Conservation (phyloP, 2,888 invertebrate species). For the Oxytorus armatus region DNA sequence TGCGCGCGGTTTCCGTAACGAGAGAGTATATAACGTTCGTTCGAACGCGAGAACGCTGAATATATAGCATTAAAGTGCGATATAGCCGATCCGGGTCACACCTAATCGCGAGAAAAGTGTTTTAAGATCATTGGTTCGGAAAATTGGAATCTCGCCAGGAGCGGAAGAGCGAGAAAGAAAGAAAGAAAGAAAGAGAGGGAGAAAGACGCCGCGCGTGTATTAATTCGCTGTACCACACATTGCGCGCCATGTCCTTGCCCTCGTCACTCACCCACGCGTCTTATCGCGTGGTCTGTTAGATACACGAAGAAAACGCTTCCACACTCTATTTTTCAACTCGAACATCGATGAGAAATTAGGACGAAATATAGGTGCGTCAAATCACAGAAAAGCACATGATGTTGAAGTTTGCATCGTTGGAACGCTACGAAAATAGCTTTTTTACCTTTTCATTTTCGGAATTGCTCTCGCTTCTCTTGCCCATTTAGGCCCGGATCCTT, state of each 20-base stretch:
- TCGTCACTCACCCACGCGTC: constrained; percentile 25
- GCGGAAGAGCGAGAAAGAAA: constrained; percentile 29
- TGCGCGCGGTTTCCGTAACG: constrained; percentile 57
- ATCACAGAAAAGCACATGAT: too few relatives aligned
- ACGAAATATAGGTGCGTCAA: too few relatives aligned
- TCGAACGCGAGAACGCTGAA: constrained; percentile 11
- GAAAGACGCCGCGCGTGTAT: constrained; percentile 30
- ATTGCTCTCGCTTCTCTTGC: too few relatives aligned
- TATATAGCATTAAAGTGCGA: neutral
- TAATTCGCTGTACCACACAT: constrained; percentile 26
- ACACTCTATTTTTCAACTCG: too few relatives aligned
- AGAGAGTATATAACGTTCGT: constrained; percentile 22
- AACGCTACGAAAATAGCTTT: too few relatives aligned
- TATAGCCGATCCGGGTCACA: constrained; percentile 64
- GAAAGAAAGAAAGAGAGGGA: too few relatives aligned
- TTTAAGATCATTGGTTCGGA: constrained; percentile 71
- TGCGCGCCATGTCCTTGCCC: constrained; percentile 57
- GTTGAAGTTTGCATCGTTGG: too few relatives aligned
- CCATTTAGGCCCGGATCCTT: too few relatives aligned
- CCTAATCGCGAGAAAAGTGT: constrained; percentile 70
- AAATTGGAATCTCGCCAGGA: constrained; percentile 69
- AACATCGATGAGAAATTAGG: too few relatives aligned
- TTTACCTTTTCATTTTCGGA: too few relatives aligned
- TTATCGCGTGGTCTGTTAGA: constrained; percentile 14
- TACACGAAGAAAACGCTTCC: constrained; percentile 19